Base-by-base conservation (phyloP, 2,888 invertebrate species). In the Dilophus febrilis region DNA sequence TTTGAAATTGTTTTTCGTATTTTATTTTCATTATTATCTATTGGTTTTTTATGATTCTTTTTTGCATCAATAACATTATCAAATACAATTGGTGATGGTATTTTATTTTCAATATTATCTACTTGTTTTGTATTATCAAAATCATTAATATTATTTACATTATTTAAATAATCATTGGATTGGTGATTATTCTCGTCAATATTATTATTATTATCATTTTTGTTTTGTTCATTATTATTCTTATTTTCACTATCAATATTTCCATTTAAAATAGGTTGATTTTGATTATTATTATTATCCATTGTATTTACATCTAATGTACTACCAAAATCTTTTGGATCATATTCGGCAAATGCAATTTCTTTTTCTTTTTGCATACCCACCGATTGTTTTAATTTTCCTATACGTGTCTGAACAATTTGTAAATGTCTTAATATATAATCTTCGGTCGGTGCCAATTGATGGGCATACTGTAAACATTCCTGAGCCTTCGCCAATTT, bases 391-490 rank as follows among this genome's bases (percentile, higher is more conserved):
- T 59, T 59, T 36, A 61, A 47, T 49, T 64, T 64, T 2, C 55
- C 48, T 28, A 77, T 68, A 12, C 83, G 68, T 42, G 77, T 73
- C 46, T 82, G 72, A 14, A 95, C 92, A 39, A 94, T 92, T 47
- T 80, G 77, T 31, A 95, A 71, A 58, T 95, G 95, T 13, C 85
- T 74, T 40, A 79, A 68, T 32, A 95, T 86, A 66, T 95, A 95
- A 50, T 86, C 85, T 59, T 94, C 94, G 43, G 74, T 70, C 0
- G 94, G 94, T 1, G 91, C 90, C 18, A 92, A 65, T 6, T 70
- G 66, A 39, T 82, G 80, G 2, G 88, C 90, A 37, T 77, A 71
- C 37, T 77, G 70, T 14, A 95, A 70, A 57, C 95, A 95, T 38
- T 76, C 71, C 48, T 86, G 85, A 0, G 94, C 95, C 40, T 74